Conservation (phyloP, 2,797 vertebrate genomes). For the Limnodromus scolopaceus region DNA sequence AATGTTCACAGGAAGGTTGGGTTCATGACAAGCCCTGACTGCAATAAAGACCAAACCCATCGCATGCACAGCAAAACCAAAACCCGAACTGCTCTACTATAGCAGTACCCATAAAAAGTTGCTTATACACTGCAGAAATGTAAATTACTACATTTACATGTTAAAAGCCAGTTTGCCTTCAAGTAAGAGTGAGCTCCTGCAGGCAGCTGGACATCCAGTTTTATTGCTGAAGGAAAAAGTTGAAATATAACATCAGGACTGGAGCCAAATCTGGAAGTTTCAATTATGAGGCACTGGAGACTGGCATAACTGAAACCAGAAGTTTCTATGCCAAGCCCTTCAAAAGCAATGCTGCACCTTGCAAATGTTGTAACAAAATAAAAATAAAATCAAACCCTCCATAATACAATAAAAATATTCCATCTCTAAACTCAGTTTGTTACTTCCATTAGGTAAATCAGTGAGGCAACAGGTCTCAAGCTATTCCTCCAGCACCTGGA, state of each 20-base stretch:
- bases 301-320: not conserved
- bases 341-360: not conserved
- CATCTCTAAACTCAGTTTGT: not conserved
- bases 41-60: not conserved
- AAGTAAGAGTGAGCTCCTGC: not conserved
- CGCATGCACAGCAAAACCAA: not conserved
- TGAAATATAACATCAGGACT: not conserved
- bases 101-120: not conserved
- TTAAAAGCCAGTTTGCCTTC: not conserved
- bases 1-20: not conserved
- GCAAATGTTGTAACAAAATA: not conserved
- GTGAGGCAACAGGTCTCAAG: not conserved
- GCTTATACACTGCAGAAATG: not conserved
- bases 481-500: not conserved
- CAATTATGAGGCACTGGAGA: not conserved
- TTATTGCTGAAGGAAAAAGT: not conserved
- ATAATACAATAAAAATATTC: accelerated
- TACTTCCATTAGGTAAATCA: not conserved
- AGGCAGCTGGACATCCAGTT: not conserved
- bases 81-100: accelerated
- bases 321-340: not conserved
- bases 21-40: not conserved
- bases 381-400: not conserved
- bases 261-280: not conserved
- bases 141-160: not conserved